These are phyloP conservation scores for Cichladusa arquata DNA, from an alignment of 2,113 vertebrate genomes.

Conservation along the genomic window DNA sequence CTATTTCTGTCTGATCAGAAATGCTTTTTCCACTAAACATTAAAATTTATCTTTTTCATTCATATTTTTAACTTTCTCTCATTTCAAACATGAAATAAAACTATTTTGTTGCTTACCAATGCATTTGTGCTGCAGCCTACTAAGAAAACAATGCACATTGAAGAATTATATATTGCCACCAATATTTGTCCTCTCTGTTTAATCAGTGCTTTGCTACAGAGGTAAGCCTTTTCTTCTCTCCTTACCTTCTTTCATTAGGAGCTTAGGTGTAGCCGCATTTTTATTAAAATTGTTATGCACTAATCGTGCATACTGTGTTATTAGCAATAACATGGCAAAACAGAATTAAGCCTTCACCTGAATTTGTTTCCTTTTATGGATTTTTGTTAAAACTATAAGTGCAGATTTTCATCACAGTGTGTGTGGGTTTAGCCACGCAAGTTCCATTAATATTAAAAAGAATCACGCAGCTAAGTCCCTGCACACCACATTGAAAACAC, in stretches of 20 bases:
- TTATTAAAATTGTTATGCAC: neutral
- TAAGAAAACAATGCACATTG: neutral
- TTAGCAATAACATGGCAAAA: slow-evolving; percentile 18
- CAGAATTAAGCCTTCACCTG: neutral
- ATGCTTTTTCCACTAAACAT: neutral
- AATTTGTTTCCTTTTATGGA: slow-evolving; percentile 21
- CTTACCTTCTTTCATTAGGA: neutral
- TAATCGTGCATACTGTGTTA: neutral
- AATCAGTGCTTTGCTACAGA: neutral
- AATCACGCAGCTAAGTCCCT: slow-evolving; percentile 38
- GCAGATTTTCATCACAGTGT: neutral
- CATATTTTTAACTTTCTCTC: neutral
- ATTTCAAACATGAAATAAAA: neutral
- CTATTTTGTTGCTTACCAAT: neutral
- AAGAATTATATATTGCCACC: neutral
- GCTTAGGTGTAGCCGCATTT: neutral
- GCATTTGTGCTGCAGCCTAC: neutral
- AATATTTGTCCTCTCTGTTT: neutral
- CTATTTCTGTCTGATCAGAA: neutral
- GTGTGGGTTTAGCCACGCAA: neutral
- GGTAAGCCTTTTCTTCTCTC: neutral
- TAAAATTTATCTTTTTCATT: neutral
- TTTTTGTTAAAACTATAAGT: slow-evolving; percentile 1
- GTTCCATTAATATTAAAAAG: slow-evolving; percentile 54
- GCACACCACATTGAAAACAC: slow-evolving; percentile 41